Evolutionary conservation across 2,797 vertebrate genomes (phyloP).

Genomic region (Pipistrellus pygmaeus): DNA sequence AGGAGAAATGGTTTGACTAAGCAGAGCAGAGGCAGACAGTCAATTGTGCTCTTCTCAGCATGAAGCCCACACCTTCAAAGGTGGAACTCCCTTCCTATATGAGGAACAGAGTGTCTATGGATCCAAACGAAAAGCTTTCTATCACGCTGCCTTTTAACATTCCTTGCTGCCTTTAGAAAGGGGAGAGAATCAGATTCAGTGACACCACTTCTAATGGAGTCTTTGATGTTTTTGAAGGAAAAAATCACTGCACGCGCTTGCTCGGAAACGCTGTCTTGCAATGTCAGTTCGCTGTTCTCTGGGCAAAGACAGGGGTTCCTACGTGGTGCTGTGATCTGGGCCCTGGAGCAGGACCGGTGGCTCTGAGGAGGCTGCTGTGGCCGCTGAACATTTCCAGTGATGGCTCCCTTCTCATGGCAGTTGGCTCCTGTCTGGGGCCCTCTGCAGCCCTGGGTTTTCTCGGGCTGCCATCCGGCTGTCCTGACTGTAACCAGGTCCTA

Average conservation of each 20-base stretch:
- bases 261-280: conserved; percentile 23
- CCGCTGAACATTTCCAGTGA: background rate
- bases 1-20: background rate
- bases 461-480: background rate
- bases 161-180: conserved; percentile 54
- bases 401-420: background rate
- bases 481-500: background rate
- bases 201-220: conserved; percentile 49
- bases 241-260: background rate
- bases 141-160: background rate
- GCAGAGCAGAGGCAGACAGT: background rate
- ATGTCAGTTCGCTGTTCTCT: background rate
- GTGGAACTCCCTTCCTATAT: conserved; percentile 46
- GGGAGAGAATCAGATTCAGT: conserved; percentile 21
- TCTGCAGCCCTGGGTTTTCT: background rate
- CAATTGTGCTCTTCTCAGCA: background rate
- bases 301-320: background rate
- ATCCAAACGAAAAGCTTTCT: conserved; percentile 53
- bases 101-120: background rate
- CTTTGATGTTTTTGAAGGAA: conserved; percentile 59
- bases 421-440: background rate
- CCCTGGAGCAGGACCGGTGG: background rate
- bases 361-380: background rate
- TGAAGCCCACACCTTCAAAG: conserved; percentile 45
- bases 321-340: accelerated